phyloP scores from a whole-genome alignment of 2,797 vertebrate genomes.

The Neopelma chrysocephalum region DNA sequence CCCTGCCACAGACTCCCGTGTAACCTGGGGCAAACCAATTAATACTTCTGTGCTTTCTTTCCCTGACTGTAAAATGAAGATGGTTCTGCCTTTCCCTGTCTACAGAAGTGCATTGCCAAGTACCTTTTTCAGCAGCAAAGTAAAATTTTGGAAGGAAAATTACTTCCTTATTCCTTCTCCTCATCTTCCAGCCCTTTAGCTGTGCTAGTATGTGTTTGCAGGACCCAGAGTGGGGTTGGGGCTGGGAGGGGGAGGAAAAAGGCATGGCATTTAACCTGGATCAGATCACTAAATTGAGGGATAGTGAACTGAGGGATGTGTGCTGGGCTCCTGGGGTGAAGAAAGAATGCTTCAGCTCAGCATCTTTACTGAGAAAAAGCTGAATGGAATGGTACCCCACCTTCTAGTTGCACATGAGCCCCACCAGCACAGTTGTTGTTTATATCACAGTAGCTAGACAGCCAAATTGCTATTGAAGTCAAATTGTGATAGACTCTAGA shows the following conservation, averaged over 20 bases:
- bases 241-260: rapidly evolving
- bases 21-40: not conserved
- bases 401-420: not conserved
- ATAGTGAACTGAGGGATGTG: not conserved
- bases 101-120: not conserved
- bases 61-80: not conserved
- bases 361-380: not conserved
- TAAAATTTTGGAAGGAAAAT: not conserved
- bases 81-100: not conserved
- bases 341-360: not conserved
- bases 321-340: not conserved
- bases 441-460: not conserved
- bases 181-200: not conserved
- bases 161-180: not conserved
- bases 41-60: not conserved
- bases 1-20: not conserved
- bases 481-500: not conserved
- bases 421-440: not conserved
- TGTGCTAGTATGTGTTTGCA: not conserved
- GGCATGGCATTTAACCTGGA: rapidly evolving
- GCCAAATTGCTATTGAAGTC: not conserved
- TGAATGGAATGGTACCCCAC: not conserved
- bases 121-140: not conserved
- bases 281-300: not conserved
- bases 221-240: not conserved